These are phyloP conservation scores for Saturnia japonica DNA, from an alignment of 2,888 invertebrate species.

Conservation along the genomic window DNA sequence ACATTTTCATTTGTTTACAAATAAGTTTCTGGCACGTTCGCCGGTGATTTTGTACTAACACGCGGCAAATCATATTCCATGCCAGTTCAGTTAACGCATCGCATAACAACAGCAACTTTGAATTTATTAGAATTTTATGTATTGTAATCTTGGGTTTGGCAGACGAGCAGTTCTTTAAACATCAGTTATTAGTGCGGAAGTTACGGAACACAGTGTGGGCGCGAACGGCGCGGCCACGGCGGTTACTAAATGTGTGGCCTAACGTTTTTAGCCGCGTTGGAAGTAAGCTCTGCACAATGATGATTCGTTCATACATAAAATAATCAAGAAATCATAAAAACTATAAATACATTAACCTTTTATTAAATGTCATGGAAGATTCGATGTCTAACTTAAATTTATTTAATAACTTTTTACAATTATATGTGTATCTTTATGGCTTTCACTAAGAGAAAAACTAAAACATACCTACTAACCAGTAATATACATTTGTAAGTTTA, in stretches of 20 bases:
- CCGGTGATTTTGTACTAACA: slow-evolving; percentile 17
- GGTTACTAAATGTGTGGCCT: background rate
- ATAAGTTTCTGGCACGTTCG: slow-evolving; percentile 32
- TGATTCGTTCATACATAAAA: background rate
- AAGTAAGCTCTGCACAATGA: background rate
- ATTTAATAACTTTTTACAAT: background rate
- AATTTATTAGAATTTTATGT: slow-evolving; percentile 5
- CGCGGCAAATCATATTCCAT: slow-evolving; percentile 27
- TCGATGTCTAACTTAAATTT: background rate
- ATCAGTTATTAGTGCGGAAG: background rate
- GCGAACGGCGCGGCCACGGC: background rate
- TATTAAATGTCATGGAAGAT: background rate
- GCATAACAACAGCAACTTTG: slow-evolving; percentile 17
- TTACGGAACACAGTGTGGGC: background rate
- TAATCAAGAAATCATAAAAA: background rate
- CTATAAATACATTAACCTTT: no score
- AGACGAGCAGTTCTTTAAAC: background rate
- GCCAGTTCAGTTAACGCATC: slow-evolving; percentile 22
- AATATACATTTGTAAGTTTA: background rate
- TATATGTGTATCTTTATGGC: background rate
- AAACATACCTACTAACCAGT: background rate
- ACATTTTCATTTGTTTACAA: slow-evolving; percentile 41
- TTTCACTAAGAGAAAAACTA: background rate
- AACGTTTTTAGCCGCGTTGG: background rate
- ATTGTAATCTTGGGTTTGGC: background rate